phyloP scores from a whole-genome alignment of 2,888 invertebrate species.

The Archaeoteleia sp. region DNA sequence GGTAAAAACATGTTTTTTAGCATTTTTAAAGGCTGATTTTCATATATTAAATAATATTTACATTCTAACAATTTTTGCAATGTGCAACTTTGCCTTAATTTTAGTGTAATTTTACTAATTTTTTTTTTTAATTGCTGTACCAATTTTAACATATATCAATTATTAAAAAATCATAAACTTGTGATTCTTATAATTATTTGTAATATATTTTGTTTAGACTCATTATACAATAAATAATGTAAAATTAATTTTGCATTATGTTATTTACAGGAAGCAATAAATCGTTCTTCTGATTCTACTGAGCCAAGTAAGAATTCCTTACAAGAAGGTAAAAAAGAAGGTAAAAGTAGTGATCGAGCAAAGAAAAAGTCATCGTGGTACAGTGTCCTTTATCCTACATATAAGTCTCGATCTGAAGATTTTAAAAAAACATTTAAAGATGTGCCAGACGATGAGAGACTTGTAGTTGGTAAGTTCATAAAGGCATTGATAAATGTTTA shows the following conservation, averaged over 20 bases:
- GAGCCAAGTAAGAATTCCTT: conserved; percentile 63
- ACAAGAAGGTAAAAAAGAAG: conserved; percentile 70
- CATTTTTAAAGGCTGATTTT: too few relatives aligned
- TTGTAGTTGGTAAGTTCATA: conserved; percentile 87
- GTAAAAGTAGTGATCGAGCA: conserved; percentile 76
- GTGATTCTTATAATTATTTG: too few relatives aligned
- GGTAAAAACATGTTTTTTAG: too few relatives aligned
- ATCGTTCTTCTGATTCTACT: conserved; percentile 71
- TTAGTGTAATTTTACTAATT: background rate
- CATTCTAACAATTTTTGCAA: too few relatives aligned
- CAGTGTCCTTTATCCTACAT: conserved; percentile 90
- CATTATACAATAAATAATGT: too few relatives aligned
- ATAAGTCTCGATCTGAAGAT: conserved; percentile 94
- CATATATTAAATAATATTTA: too few relatives aligned
- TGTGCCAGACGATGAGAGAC: conserved; percentile 91
- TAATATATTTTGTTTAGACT: too few relatives aligned
- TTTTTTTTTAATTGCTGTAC: background rate
- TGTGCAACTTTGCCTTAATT: too few relatives aligned
- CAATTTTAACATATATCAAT: too few relatives aligned
- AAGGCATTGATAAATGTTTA: background rate
- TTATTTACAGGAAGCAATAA: conserved; percentile 64
- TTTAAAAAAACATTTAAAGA: conserved; percentile 95
- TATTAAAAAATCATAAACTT: too few relatives aligned
- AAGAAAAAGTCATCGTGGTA: conserved; percentile 91
- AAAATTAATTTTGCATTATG: background rate